A percentile compares a stretch with the other conserved stretches of the same genome.
These are phyloP conservation scores for Tapirus terrestris DNA, from an alignment of 2,113 vertebrate genomes.

Conservation along the genomic window DNA sequence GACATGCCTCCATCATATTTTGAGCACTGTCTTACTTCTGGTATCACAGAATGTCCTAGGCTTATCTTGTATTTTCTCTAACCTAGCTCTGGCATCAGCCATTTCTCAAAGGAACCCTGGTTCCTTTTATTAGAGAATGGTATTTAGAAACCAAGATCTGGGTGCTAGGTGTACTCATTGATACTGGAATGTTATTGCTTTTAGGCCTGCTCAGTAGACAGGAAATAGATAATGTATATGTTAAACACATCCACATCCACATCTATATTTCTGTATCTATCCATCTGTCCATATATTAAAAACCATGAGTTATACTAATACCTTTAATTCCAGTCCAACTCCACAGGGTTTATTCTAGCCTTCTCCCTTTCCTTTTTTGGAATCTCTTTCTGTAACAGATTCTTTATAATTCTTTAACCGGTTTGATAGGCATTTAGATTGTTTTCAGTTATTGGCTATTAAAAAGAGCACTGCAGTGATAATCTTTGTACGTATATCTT, in stretches of 20 bases:
- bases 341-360: not conserved
- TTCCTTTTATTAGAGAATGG: not conserved
- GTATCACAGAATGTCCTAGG: not conserved
- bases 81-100: not conserved
- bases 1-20: not conserved
- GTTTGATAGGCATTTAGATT: constrained; percentile 23
- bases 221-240: not conserved
- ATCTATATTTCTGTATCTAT: not conserved
- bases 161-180: not conserved
- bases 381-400: not conserved
- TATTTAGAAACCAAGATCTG: constrained; percentile 27
- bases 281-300: not conserved
- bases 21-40: not conserved
- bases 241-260: not conserved
- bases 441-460: not conserved
- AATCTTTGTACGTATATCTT: constrained; percentile 15
- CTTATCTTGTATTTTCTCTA: not conserved
- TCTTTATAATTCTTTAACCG: not conserved
- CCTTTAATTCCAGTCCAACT: not conserved
- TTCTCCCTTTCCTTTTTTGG: not conserved
- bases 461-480: not conserved
- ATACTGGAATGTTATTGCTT: not conserved
- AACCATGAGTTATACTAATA: not conserved
- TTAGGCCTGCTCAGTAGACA: not conserved
- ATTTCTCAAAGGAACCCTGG: not conserved